These are phyloP conservation scores for Turdus rufiventris DNA, from an alignment of 2,113 vertebrate genomes.

Conservation along the genomic window DNA sequence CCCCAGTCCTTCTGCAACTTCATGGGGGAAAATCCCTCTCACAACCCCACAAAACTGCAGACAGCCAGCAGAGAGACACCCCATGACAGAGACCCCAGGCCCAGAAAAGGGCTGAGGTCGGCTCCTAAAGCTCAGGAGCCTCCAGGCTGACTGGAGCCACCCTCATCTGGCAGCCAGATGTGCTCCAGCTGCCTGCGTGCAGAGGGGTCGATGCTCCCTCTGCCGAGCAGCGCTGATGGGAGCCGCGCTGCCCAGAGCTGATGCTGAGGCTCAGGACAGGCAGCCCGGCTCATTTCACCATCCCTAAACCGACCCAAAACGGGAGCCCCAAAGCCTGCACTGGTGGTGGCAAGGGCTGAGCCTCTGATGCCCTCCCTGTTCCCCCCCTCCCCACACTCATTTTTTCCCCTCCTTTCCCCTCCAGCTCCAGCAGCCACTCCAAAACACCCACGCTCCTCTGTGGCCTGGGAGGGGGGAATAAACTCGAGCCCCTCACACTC, in stretches of 20 bases:
- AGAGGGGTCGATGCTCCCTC: not conserved
- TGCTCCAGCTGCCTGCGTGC: not conserved
- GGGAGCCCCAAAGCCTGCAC: not conserved
- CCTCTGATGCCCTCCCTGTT: not conserved
- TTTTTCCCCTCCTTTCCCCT: not conserved
- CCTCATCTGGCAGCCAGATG: constrained; percentile 34
- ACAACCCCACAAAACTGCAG: not conserved
- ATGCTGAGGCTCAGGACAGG: not conserved
- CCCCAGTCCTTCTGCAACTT: not conserved
- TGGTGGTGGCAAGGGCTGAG: not conserved
- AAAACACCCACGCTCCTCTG: not conserved
- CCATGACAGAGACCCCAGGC: not conserved
- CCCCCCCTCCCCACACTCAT: not conserved
- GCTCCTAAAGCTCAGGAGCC: not conserved
- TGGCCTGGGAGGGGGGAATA: not conserved
- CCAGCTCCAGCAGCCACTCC: not conserved
- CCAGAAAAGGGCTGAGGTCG: not conserved
- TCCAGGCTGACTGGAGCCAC: not conserved
- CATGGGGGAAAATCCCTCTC: not conserved
- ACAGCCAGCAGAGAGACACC: not conserved
- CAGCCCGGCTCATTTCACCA: not conserved
- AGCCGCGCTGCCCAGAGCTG: fast-evolving
- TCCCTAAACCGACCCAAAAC: not conserved
- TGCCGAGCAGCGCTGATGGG: not conserved
- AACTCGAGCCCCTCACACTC: not conserved